Base-by-base conservation (phyloP, 2,888 invertebrate genomes). In the Kuschelorhynchus macadamiae region DNA sequence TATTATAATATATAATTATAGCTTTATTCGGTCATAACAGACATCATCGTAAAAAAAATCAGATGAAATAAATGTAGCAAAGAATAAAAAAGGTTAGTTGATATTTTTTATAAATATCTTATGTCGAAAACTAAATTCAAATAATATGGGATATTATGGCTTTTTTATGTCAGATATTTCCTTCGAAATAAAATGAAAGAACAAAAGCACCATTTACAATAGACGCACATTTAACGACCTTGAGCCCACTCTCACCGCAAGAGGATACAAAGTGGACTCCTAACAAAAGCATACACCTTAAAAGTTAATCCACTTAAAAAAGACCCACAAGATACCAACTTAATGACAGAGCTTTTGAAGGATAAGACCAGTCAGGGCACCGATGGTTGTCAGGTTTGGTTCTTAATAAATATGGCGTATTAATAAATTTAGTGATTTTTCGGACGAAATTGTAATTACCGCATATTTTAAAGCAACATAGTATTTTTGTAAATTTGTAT, bases 301-400 rank as follows among this genome's bases (percentile, higher is more conserved):
- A 74, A 75, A 74, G 77, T 77, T 82, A 83, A 83, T 82, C 82
- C 82, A 82, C 82, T 83, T 82, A 82, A 81, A 81, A n/a, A 80
- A 81, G 81, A 81, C 77, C 74, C 74, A 74, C 72, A 73, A 77
- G 76, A 78, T 77, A 77, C 77, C 75, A 78, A 78, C 76, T 79
- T 80, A 78, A 79, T 80, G 79, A 80, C 80, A 80, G 42, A 56
- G 55, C 64, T 65, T 64, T 65, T 61, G 49, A 65, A 64, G 57
- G 20, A 50, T 33, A 44, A 52, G 44, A 59, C 36, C 52, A 65
- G 59, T 42, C 65, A 46, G 39, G 39, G 33, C 53, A 20, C 55
- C 49, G 36, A 55, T 44, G 62, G 41, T 41, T 1, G 39, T 18
- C 16, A 52, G 55, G 42, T 42, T 18, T n/a, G 30, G 55, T 25